Conservation (phyloP, 37 sponge, comb jelly and placozoan species). For the Cliona cf. orientalis region DNA sequence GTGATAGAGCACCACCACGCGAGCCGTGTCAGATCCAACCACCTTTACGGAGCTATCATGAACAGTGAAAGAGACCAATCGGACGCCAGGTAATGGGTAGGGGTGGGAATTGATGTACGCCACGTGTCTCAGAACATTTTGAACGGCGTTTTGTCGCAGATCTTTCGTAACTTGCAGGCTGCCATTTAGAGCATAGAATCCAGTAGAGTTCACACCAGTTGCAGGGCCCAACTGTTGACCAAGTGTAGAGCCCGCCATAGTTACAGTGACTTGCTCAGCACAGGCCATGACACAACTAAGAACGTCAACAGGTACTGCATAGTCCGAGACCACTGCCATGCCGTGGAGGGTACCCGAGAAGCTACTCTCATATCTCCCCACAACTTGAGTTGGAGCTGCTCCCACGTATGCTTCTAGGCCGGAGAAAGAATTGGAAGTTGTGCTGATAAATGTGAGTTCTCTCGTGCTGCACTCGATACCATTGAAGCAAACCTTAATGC, state of each 20-base stretch:
- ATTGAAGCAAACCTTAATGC: constrained; percentile 36
- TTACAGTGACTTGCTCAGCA: constrained; percentile 17
- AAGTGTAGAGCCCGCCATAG: background rate
- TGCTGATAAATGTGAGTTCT: background rate
- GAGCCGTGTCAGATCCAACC: background rate
- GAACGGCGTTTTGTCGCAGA: constrained; percentile 15
- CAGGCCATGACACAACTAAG: constrained; percentile 49
- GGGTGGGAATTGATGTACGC: constrained; percentile 52
- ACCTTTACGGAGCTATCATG: constrained; percentile 11
- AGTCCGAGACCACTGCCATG: constrained; percentile 48
- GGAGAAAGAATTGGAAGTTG: background rate
- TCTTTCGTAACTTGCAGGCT: constrained; percentile 13
- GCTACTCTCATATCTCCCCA: background rate
- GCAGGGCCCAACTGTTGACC: constrained; percentile 1
- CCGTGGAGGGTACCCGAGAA: constrained; percentile 47
- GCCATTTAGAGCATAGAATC: constrained; percentile 42
- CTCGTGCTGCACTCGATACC: constrained; percentile 16
- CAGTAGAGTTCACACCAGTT: background rate
- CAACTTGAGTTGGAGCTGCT: background rate
- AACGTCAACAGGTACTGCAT: constrained; percentile 6
- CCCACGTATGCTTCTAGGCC: constrained; percentile 17
- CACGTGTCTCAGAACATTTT: constrained; percentile 33
- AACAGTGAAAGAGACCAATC: constrained; percentile 19
- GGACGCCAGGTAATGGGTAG: constrained; percentile 53
- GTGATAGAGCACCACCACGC: constrained; percentile 35